phyloP scores from a whole-genome alignment of 2,888 invertebrate species.

The Steromphala cineraria region DNA sequence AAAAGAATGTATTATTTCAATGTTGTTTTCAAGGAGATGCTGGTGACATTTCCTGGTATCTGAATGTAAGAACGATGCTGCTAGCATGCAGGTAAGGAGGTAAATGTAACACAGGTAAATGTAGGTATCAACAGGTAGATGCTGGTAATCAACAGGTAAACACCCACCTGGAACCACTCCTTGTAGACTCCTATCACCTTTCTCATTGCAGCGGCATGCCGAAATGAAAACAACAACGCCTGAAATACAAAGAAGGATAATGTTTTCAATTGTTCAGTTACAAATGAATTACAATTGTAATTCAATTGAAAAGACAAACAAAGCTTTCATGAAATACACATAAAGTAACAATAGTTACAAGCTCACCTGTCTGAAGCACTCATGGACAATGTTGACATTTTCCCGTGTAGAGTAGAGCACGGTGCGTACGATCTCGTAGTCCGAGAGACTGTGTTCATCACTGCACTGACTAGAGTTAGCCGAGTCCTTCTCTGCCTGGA shows the following conservation, averaged over 20 bases:
- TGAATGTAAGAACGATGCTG: background rate
- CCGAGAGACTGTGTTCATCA: constrained; percentile 65
- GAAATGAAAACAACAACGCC: constrained; percentile 91
- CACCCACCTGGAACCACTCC: constrained; percentile 86
- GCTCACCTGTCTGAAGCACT: constrained; percentile 87
- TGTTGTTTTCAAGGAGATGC: no score
- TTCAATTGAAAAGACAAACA: background rate
- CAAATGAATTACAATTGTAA: no score
- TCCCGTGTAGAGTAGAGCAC: constrained; percentile 91
- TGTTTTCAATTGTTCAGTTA: background rate
- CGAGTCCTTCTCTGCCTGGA: constrained; percentile 66
- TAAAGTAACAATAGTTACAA: no score
- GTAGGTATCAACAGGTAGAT: background rate
- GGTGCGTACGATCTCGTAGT: constrained; percentile 84
- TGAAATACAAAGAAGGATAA: constrained; percentile 44
- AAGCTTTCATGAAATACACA: background rate
- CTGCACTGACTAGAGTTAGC: constrained; percentile 58
- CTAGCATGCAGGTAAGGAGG: background rate
- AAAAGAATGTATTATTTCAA: no score
- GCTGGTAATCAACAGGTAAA: background rate
- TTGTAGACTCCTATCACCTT: constrained; percentile 94
- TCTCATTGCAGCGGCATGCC: constrained; percentile 89
- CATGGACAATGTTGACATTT: constrained; percentile 95
- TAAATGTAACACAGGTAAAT: background rate
- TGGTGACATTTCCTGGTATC: background rate